Conservation (phyloP, 2,888 invertebrate genomes). For the Chrysodeixis includens region DNA sequence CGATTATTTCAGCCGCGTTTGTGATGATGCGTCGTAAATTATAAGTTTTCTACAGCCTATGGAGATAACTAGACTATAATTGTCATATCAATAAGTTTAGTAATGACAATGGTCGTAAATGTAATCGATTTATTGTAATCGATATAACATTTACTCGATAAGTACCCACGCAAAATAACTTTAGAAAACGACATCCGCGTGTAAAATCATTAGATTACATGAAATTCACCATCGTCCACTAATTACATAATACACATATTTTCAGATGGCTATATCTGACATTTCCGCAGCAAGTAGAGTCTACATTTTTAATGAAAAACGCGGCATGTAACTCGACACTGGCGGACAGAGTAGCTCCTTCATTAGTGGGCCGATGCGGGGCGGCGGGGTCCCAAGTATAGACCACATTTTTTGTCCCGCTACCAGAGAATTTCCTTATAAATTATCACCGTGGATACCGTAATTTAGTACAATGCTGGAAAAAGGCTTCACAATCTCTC, state of each 20-base stretch:
- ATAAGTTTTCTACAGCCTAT: too few species aligned
- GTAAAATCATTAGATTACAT: too few species aligned
- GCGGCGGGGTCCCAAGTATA: slow-evolving; percentile 76
- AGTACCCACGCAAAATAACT: neutral
- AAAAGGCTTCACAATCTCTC: slow-evolving; percentile 38
- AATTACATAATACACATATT: neutral
- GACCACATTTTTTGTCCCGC: slow-evolving; percentile 79
- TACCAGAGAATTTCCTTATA: slow-evolving; percentile 69
- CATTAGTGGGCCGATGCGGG: slow-evolving; percentile 77
- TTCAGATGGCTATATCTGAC: neutral
- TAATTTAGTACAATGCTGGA: slow-evolving; percentile 55
- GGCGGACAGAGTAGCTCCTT: slow-evolving; percentile 77
- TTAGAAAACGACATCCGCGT: too few species aligned
- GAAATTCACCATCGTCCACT: too few species aligned
- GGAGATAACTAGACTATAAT: too few species aligned
- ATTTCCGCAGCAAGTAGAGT: neutral
- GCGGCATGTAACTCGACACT: slow-evolving; percentile 66
- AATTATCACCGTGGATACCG: slow-evolving; percentile 56
- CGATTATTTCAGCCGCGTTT: slow-evolving; percentile 21
- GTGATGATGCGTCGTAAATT: neutral
- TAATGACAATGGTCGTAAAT: too few species aligned
- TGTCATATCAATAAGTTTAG: too few species aligned
- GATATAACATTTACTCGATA: neutral
- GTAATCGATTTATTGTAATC: too few species aligned
- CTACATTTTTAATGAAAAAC: slow-evolving; percentile 15